These are phyloP conservation scores for Clitarchus hookeri DNA, from an alignment of 2,888 invertebrate species.

Conservation along the genomic window DNA sequence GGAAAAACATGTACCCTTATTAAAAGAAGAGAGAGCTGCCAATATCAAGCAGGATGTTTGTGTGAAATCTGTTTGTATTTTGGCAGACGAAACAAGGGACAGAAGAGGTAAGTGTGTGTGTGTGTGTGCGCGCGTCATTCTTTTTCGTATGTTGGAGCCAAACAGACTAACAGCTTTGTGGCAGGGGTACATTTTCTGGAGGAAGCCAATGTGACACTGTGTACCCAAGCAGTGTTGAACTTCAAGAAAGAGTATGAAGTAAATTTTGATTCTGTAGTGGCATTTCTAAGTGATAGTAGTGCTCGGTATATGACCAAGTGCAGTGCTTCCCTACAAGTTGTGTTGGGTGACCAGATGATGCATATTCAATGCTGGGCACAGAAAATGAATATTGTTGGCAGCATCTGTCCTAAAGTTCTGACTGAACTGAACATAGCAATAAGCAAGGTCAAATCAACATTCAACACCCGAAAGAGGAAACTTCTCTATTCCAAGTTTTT, in stretches of 20 bases:
- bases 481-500: background rate
- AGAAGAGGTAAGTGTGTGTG: background rate
- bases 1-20: background rate
- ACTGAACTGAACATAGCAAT: background rate
- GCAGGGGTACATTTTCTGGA: constrained; percentile 11
- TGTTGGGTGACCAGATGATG: background rate
- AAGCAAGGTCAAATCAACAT: background rate
- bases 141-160: background rate
- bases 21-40: background rate
- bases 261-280: background rate
- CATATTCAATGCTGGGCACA: background rate
- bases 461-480: background rate
- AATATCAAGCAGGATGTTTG: background rate
- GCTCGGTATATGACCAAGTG: constrained; percentile 10
- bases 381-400: background rate
- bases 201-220: background rate
- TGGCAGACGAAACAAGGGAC: background rate
- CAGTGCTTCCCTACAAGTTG: background rate
- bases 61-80: background rate
- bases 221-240: background rate
- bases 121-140: too few relatives aligned
- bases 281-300: constrained; percentile 10
- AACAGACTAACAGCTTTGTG: background rate
- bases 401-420: background rate
- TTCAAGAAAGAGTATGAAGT: background rate